Conservation (phyloP, 2,113 vertebrate genomes). For the Chaetura pelagica region DNA sequence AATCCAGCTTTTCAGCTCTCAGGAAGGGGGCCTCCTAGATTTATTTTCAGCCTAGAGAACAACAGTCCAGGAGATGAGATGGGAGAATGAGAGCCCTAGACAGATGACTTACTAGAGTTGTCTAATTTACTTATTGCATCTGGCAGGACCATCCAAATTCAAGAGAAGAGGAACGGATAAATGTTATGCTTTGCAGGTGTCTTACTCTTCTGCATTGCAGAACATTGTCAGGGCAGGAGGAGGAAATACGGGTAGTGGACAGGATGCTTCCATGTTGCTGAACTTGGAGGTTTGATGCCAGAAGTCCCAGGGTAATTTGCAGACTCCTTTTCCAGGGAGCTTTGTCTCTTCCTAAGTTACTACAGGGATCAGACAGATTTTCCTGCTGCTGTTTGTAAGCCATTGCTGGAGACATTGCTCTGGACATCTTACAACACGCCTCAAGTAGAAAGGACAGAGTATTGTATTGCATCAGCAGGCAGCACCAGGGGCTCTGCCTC, state of each 20-base stretch:
- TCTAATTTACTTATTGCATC: not conserved
- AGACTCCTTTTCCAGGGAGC: not conserved
- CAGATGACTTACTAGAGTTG: not conserved
- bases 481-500: not conserved
- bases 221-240: not conserved
- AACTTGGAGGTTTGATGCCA: not conserved
- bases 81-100: not conserved
- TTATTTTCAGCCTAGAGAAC: constrained; percentile 4
- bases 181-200: not conserved
- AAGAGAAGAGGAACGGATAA: not conserved
- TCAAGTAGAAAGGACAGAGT: not conserved
- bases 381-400: not conserved
- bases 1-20: not conserved
- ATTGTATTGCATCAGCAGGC: not conserved
- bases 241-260: not conserved
- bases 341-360: not conserved
- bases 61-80: not conserved
- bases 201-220: not conserved
- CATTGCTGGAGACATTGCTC: not conserved
- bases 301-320: not conserved
- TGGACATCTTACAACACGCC: not conserved
- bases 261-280: not conserved
- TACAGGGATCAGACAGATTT: not conserved
- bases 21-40: not conserved
- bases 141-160: not conserved